Evolutionary conservation across 2,888 invertebrate genomes (phyloP).

Genomic region (Leptinotarsa haldemani): DNA sequence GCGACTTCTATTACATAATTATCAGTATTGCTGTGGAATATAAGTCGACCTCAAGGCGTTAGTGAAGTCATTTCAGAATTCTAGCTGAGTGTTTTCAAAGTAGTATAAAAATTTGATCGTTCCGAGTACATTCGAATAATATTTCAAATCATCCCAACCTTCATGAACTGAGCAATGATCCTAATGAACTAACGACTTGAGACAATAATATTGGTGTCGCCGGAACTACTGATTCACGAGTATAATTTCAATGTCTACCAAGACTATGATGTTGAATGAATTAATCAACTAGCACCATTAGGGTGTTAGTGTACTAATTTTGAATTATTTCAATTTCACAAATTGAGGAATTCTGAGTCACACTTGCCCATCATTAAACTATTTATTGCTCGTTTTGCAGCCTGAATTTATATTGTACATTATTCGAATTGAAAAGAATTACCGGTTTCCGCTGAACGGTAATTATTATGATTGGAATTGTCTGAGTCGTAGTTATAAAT

Average conservation of each 20-base stretch:
- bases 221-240: slow-evolving; percentile 16
- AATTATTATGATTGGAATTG: slow-evolving; percentile 31
- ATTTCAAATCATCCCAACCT: neutral
- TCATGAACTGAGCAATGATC: neutral
- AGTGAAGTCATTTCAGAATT: too few species aligned
- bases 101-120: too few species aligned
- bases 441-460: slow-evolving; percentile 47
- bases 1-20: too few species aligned
- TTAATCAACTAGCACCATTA: slow-evolving; percentile 40
- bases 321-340: slow-evolving; percentile 54
- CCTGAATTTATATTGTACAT: slow-evolving; percentile 44
- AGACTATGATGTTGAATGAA: slow-evolving; percentile 27
- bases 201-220: slow-evolving; percentile 10
- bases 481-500: slow-evolving; percentile 22
- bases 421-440: slow-evolving; percentile 51
- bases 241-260: slow-evolving; percentile 21
- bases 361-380: slow-evolving; percentile 51
- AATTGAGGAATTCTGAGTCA: slow-evolving; percentile 51
- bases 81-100: too few species aligned
- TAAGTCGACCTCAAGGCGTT: too few species aligned
- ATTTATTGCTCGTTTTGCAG: slow-evolving; percentile 49
- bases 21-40: too few species aligned
- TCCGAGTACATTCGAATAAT: too few species aligned
- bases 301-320: slow-evolving; percentile 48
- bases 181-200: neutral